phyloP scores from a whole-genome alignment of 1,140 invertebrate species.

The Bombus impatiens region DNA sequence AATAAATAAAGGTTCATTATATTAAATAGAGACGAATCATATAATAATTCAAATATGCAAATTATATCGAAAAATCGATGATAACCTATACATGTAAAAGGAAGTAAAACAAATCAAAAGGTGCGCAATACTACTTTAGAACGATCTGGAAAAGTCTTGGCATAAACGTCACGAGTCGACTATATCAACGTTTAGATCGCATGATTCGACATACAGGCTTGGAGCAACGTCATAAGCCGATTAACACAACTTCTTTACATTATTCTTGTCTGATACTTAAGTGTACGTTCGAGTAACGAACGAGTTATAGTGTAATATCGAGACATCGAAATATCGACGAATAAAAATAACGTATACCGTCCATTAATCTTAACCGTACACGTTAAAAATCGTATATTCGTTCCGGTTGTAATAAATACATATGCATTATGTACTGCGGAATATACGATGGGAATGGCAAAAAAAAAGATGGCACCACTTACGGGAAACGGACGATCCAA shows the following conservation, averaged over 20 bases:
- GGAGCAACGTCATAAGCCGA: not conserved
- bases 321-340: not conserved
- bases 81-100: not conserved
- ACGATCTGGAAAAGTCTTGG: slow-evolving; percentile 36
- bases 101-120: not conserved
- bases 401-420: not conserved
- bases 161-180: not conserved
- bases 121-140: not conserved
- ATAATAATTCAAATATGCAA: not conserved
- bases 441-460: not conserved
- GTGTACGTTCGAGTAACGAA: not conserved
- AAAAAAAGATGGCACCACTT: slow-evolving; percentile 69
- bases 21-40: not conserved
- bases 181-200: not conserved
- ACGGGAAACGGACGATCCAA: slow-evolving; percentile 78
- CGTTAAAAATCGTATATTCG: not conserved
- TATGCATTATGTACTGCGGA: not conserved
- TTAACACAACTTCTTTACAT: not conserved
- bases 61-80: not conserved
- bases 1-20: not conserved
- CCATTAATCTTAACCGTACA: not conserved
- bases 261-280: not conserved
- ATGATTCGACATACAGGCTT: not conserved
- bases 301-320: not conserved
- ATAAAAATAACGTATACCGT: not conserved